Evolutionary conservation across 2,797 vertebrate genomes (phyloP).

Genomic region (Eulemur coronatus): DNA sequence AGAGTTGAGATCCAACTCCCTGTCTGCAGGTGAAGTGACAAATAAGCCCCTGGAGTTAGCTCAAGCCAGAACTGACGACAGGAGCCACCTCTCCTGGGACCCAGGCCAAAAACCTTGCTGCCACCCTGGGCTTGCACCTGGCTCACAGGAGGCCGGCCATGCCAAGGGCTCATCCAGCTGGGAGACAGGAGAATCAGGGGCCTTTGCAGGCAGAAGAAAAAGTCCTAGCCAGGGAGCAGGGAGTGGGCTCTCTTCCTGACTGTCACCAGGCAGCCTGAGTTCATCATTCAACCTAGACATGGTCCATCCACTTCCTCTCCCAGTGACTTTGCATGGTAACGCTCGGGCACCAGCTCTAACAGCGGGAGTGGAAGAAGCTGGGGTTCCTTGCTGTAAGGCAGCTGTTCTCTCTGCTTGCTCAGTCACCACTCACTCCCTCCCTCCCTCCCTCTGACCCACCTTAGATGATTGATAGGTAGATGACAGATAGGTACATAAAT

Average conservation of each 20-base stretch:
- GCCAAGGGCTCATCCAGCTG: accelerated
- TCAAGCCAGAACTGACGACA: not conserved
- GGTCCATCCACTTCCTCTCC: not conserved
- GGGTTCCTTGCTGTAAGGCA: accelerated
- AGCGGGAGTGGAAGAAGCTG: accelerated
- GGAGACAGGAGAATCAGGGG: not conserved
- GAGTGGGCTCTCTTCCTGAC: not conserved
- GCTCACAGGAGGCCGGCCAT: not conserved
- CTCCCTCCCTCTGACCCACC: not conserved
- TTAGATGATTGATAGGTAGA: not conserved
- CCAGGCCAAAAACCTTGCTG: not conserved
- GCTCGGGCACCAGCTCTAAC: not conserved
- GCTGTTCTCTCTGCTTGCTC: not conserved
- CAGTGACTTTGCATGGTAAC: not conserved
- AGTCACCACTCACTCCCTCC: no score
- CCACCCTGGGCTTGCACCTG: not conserved
- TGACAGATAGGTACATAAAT: not conserved
- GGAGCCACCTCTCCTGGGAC: not conserved
- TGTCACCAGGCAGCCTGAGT: not conserved
- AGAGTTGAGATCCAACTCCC: not conserved
- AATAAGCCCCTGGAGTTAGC: not conserved
- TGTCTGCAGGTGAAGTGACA: not conserved
- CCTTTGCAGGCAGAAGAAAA: not conserved
- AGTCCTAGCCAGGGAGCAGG: not conserved
- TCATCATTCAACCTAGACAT: not conserved